Base-by-base conservation (phyloP, 1,140 invertebrate genomes). In the Agraylea sexmaculata region DNA sequence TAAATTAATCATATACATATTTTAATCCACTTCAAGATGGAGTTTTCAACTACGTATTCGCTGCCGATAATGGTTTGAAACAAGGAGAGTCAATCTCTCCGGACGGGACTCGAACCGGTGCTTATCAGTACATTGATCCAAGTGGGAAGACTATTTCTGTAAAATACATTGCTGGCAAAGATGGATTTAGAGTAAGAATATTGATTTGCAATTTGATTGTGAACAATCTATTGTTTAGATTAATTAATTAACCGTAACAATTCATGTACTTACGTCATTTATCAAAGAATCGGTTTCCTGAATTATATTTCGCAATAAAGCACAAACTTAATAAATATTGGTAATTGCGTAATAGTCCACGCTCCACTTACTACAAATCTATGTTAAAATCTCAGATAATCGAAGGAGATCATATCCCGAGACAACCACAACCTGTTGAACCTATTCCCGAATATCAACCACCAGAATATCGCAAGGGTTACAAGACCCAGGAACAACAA, bases 141-240 rank as follows among this genome's bases (percentile, higher is more conserved):
- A 62, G 60, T 43, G 75, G 75, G 1, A 68, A 71, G 45, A 58
- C 66, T 6, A 68, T 77, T 39, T 73, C 73, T 11, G 66, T 78
- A 4, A 76, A 75, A 51, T 80, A 78, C 48, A 64, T 68, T 4
- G 75, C 77, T 3, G 77, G 76, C 12, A 77, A 78, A 53, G 69
- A 74, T 27, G 75, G 77, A 2, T 78, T 77, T 52, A 66, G 67
- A 59, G 62, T 67, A 28, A 46, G 37, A n/a, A n/a, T n/a, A n/a
- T n/a, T n/a, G n/a, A n/a, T n/a, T n/a, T n/a, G n/a, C n/a, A n/a
- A n/a, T n/a, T n/a, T n/a, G n/a, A n/a, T n/a, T n/a, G n/a, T n/a
- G n/a, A n/a, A n/a, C n/a, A n/a, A n/a, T n/a, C n/a, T n/a, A n/a
- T n/a, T n/a, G n/a, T n/a, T n/a, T n/a, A n/a, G n/a, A n/a, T n/a